Base-by-base conservation (phyloP, 2,113 vertebrate genomes). In the Benthochromis sp. region DNA sequence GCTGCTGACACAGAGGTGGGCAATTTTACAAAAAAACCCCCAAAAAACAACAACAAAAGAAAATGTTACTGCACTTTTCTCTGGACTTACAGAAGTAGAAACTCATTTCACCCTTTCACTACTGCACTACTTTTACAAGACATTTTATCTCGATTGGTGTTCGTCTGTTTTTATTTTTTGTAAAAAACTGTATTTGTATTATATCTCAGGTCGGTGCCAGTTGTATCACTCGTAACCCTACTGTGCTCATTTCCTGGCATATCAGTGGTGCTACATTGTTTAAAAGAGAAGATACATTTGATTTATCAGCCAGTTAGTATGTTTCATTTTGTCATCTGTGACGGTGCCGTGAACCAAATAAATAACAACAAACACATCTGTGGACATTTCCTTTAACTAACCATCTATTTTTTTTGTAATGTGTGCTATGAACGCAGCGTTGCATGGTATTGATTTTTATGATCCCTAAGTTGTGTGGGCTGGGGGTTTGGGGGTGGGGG, bases 181-280 rank as follows among this genome's bases (percentile, higher is more conserved):
- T 19, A 29, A 29, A n/a, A 81, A 83, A 38, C 11, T 82, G 27
- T 92, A 29, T 82, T 85, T 90, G 83, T 86, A 81, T 84, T 54
- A 34, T 86, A 84, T 87, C 92, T 93, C 89, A 90, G 90, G 93
- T 91, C 69, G 38, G 9, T 84, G 43, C 14, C 53, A 87, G 19
- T 54, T 43, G 29, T 81, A 86, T 59, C 38, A 50, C 9, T 83
- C 66, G 45, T 82, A 78, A 86, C 19, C 13, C 55, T 81, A 84
- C 84, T 90, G 92, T 86, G 50, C 24, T 80, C 13, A 81, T 53
- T 81, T 50, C 47, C 40, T 53, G 73, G 24, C 45, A 50, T 38
- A 9, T 88, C 66, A 84, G 57, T 85, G 84, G 91, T 94, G 92
- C 92, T 94, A 78, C 47, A 73, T 52, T 61, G 79, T 80, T 73